Evolutionary conservation across 30 jellyfish, hydroid and myxozoan species (phyloP), one percentile per base, ranked within the genome.

Genomic region (Nemopilema nomurai): DNA sequence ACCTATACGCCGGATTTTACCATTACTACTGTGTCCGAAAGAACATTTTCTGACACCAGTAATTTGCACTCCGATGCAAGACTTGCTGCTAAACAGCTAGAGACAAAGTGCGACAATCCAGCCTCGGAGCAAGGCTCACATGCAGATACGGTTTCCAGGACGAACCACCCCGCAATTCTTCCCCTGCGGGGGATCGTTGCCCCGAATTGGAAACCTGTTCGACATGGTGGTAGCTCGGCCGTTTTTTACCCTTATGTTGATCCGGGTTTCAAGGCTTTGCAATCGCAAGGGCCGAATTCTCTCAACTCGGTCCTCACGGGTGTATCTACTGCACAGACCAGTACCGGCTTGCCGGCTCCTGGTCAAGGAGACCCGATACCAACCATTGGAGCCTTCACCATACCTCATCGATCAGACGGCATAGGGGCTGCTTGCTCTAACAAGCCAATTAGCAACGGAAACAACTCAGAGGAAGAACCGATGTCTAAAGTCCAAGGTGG

Each of bases 201-300:
- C 1, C 97, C 96, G 27, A 93, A 88, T 74, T 93, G 98, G 98
- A 80, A 96, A n/a, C 98, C 98, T 0, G 98, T 80, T 29, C 92
- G 97, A 0, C 90, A 87, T 9, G 97, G 92, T 0, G 96, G 96
- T 28, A 81, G 89, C 31, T 84, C 96, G 22, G 92, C 93, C 21
- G 93, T 94, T 1, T 93, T 70, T 67, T 93, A 93, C 75, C 98
- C 98, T 0, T 88, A 88, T 75, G 83, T 82, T 20, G 92, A 78
- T 41, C 90, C 85, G 3, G 80, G 81, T 51, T 86, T 72, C 53
- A 76, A 86, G 29, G 18, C 69, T 0, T 20, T 86, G 49, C 95
- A 76, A 62, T 24, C 81, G 24, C 89, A 67, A 24, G 89, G 70
- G 24, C 95, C 69, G 23, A 77, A 52, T 52, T 72, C 89, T n/a